Evolutionary conservation across 2,113 vertebrate genomes (phyloP).

Genomic region (Sinocyclocheilus anophthalmus): DNA sequence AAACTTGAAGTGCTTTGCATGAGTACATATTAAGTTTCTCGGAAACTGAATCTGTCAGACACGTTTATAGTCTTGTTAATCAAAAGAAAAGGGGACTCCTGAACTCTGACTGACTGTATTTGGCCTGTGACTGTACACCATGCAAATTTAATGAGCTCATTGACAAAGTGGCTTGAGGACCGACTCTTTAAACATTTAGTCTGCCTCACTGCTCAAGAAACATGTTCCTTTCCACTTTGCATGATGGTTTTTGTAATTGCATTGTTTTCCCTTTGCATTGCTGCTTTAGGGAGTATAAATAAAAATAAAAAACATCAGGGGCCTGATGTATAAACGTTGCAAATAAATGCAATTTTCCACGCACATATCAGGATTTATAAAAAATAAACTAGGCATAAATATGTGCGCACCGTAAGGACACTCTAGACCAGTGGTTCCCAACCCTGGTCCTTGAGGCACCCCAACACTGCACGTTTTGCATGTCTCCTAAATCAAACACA

Average conservation of each 20-base stretch:
- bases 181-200: not conserved
- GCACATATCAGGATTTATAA: no score
- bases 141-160: not conserved
- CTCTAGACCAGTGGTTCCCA: no score
- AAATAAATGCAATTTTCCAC: no score
- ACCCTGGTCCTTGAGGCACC: no score
- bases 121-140: not conserved
- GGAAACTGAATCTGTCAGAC: conserved; percentile 19
- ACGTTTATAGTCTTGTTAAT: not conserved
- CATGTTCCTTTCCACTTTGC: not conserved
- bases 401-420: no score
- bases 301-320: no score
- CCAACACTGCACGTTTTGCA: no score
- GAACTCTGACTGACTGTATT: not conserved
- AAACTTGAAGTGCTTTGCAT: not conserved
- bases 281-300: not conserved
- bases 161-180: not conserved
- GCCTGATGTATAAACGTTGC: no score
- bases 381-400: no score
- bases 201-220: not conserved
- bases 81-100: not conserved
- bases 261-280: not conserved
- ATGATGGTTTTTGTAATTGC: not conserved
- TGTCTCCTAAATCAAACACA: no score
- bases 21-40: conserved; percentile 19